These are phyloP conservation scores for Julus scandinavius DNA, from an alignment of 2,888 invertebrate genomes.

Conservation along the genomic window DNA sequence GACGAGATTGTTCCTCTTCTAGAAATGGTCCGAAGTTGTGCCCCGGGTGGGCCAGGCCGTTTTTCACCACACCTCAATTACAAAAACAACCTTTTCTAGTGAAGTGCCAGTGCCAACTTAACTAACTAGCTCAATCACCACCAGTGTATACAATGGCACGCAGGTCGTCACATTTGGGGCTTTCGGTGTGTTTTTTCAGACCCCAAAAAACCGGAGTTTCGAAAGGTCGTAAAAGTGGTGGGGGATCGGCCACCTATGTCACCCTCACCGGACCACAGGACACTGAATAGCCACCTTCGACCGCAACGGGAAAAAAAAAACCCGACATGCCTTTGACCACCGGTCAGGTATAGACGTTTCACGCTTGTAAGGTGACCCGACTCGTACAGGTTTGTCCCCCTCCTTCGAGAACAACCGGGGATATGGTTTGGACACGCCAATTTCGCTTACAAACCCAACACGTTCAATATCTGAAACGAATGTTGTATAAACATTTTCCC, in stretches of 20 bases:
- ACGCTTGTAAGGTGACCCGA: not conserved
- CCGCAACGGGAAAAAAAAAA: not conserved
- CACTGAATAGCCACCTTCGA: constrained; percentile 7
- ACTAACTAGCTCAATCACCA: constrained; percentile 28
- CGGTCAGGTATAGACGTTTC: not conserved
- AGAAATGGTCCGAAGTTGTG: constrained; percentile 27
- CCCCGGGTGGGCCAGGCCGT: constrained; percentile 8
- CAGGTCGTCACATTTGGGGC: constrained; percentile 17
- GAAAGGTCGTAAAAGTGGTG: constrained; percentile 13
- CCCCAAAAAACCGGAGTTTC: not conserved
- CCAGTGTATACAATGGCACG: constrained; percentile 11
- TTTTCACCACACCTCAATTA: constrained; percentile 48
- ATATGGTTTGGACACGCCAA: not conserved
- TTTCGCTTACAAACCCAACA: not conserved
- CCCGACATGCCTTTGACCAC: not conserved
- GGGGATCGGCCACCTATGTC: not conserved
- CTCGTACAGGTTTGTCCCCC: not conserved
- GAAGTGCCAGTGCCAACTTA: constrained; percentile 19
- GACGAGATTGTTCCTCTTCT: constrained; percentile 2
- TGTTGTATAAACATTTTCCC: not conserved
- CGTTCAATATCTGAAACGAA: not conserved
- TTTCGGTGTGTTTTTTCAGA: not conserved
- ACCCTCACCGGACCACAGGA: constrained; percentile 3
- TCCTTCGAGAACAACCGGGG: not conserved
- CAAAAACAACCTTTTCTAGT: constrained; percentile 14